Evolutionary conservation across 30 jellyfish, hydroid and myxozoan species (phyloP).

Genomic region (Aurelia sp.): DNA sequence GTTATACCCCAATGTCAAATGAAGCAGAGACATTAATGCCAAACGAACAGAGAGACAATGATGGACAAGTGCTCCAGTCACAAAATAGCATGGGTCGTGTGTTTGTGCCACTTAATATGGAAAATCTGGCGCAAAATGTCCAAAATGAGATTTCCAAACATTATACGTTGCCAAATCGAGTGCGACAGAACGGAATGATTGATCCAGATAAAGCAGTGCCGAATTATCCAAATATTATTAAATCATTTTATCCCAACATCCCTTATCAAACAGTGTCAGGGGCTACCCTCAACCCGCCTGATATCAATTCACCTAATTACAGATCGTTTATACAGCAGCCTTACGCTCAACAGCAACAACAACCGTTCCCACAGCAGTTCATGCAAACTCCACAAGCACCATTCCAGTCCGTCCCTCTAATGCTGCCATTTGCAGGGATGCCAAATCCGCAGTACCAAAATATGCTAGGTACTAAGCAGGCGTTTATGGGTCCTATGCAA

Average conservation of each 20-base stretch:
- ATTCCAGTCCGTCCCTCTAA: constrained; percentile 32
- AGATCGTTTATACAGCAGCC: constrained; percentile 57
- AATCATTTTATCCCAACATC: constrained; percentile 56
- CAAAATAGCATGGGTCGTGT: constrained; percentile 75
- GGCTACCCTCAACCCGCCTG: constrained; percentile 59
- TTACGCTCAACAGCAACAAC: neutral
- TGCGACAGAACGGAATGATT: constrained; percentile 2
- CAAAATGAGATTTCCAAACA: constrained; percentile 34
- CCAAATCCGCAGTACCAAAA: constrained; percentile 1
- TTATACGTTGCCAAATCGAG: constrained; percentile 22
- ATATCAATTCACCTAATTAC: constrained; percentile 2
- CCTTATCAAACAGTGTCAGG: constrained; percentile 71
- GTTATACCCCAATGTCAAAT: constrained; percentile 63
- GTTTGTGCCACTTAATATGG: constrained; percentile 58
- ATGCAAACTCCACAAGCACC: constrained; percentile 17
- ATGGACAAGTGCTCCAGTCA: constrained; percentile 63
- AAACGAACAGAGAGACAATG: constrained; percentile 19
- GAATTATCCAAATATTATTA: constrained; percentile 43
- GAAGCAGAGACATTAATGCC: constrained; percentile 56
- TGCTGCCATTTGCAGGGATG: constrained; percentile 47
- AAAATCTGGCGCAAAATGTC: constrained; percentile 36
- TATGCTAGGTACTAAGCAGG: constrained; percentile 11
- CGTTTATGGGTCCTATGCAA: constrained; percentile 30
- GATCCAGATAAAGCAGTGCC: constrained; percentile 41
- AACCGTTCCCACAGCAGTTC: constrained; percentile 10